A percentile compares a stretch with the other conserved stretches of the same genome.
phyloP scores from a whole-genome alignment of 2,113 vertebrate genomes.

The Clarias gariepinus region DNA sequence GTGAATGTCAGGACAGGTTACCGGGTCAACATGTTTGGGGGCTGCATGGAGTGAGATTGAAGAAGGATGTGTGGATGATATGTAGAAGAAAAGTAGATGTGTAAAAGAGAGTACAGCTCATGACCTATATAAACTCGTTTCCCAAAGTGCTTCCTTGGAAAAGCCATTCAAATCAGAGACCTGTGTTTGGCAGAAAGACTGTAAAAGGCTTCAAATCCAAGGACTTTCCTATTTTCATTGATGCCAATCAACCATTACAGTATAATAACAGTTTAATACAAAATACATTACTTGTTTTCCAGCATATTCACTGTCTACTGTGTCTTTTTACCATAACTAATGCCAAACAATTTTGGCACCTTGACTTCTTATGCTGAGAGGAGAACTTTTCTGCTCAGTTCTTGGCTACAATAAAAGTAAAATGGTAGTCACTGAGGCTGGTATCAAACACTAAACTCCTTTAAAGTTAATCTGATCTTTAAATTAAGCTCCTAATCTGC shows the following conservation, averaged over 20 bases:
- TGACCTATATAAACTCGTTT: slow-evolving; percentile 32
- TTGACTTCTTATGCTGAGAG: background rate
- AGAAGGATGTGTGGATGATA: slow-evolving; percentile 1
- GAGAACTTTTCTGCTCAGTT: background rate
- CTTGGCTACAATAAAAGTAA: background rate
- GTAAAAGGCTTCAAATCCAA: background rate
- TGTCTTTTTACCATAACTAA: no score
- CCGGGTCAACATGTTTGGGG: slow-evolving; percentile 20
- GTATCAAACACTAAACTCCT: background rate
- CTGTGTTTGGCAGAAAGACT: no score
- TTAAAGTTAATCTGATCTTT: background rate
- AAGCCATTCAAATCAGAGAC: background rate
- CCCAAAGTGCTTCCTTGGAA: background rate
- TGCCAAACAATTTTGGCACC: background rate
- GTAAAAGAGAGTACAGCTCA: slow-evolving; percentile 5
- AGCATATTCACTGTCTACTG: no score
- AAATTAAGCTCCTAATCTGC: background rate
- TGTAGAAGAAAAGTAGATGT: background rate
- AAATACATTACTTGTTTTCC: background rate
- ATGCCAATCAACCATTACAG: background rate
- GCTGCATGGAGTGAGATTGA: slow-evolving; percentile 13
- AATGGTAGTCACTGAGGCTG: background rate
- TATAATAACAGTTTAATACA: background rate
- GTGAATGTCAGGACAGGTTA: slow-evolving; percentile 42
- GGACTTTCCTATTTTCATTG: background rate